Evolutionary conservation across 1,140 invertebrate species (phyloP).

Genomic region (Phymorhynchus buccinoides): DNA sequence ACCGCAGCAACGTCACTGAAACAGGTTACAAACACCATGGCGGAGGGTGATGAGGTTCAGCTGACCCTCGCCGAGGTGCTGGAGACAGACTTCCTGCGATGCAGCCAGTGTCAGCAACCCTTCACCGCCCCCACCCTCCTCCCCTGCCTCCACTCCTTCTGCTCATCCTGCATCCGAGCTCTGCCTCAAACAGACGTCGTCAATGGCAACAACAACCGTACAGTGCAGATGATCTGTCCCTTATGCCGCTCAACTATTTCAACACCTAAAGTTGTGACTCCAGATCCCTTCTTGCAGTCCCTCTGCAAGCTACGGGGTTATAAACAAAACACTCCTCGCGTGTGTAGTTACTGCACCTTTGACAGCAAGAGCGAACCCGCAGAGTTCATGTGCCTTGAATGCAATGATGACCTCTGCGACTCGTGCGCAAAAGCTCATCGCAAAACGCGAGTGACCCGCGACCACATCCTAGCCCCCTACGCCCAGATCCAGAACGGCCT

Average conservation of each 20-base stretch:
- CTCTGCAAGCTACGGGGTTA: slow-evolving; percentile 55
- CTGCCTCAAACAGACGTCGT: slow-evolving; percentile 19
- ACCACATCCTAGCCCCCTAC: slow-evolving; percentile 62
- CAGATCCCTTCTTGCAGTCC: slow-evolving; percentile 50
- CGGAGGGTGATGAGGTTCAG: neutral
- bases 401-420: slow-evolving; percentile 66
- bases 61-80: slow-evolving; percentile 57
- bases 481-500: slow-evolving; percentile 61
- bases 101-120: slow-evolving; percentile 54
- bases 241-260: slow-evolving; percentile 49
- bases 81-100: slow-evolving; percentile 61
- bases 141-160: slow-evolving; percentile 68
- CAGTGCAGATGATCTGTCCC: slow-evolving; percentile 46
- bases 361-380: slow-evolving; percentile 54
- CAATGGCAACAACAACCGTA: neutral
- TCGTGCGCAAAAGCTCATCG: slow-evolving; percentile 62
- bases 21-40: neutral
- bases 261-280: slow-evolving; percentile 33
- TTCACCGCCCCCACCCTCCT: slow-evolving; percentile 59
- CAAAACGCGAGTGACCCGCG: slow-evolving; percentile 65
- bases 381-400: slow-evolving; percentile 61
- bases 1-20: neutral
- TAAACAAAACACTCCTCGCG: slow-evolving; percentile 46
- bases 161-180: slow-evolving; percentile 55
- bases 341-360: slow-evolving; percentile 67